A percentile compares a stretch with the other conserved stretches of the same genome.
phyloP scores from a whole-genome alignment of 2,113 vertebrate species.

The Mellivora capensis region DNA sequence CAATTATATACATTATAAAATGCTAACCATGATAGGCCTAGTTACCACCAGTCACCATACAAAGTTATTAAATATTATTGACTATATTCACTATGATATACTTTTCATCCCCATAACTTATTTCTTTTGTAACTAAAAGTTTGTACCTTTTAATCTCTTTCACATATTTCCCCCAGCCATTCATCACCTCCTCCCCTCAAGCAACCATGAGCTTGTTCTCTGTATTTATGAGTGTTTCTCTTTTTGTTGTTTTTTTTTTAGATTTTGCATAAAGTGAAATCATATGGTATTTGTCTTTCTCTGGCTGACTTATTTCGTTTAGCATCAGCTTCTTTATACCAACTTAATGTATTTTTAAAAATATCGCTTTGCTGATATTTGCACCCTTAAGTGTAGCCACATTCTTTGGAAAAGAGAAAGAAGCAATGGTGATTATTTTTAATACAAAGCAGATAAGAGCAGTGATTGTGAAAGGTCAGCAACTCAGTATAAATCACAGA shows the following conservation, averaged over 20 bases:
- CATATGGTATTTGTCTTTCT: not conserved
- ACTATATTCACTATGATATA: not conserved
- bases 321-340: not conserved
- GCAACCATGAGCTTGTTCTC: not conserved
- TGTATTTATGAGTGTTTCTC: not conserved
- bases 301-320: not conserved
- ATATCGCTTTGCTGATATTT: not conserved
- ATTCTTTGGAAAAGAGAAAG: constrained; percentile 15
- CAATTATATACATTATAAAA: not conserved
- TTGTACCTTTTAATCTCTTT: not conserved
- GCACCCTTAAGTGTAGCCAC: not conserved
- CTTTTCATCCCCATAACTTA: not conserved
- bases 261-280: not conserved
- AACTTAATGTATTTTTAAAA: not conserved
- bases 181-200: not conserved
- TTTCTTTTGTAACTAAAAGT: not conserved
- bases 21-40: not conserved
- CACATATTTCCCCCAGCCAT: not conserved
- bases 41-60: not conserved
- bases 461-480: not conserved
- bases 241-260: not conserved
- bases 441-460: not conserved
- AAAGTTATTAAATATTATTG: not conserved
- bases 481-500: not conserved
- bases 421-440: not conserved